phyloP scores from a whole-genome alignment of 35 echinoderm and acorn worm genomes.

The Apostichopus californicus region DNA sequence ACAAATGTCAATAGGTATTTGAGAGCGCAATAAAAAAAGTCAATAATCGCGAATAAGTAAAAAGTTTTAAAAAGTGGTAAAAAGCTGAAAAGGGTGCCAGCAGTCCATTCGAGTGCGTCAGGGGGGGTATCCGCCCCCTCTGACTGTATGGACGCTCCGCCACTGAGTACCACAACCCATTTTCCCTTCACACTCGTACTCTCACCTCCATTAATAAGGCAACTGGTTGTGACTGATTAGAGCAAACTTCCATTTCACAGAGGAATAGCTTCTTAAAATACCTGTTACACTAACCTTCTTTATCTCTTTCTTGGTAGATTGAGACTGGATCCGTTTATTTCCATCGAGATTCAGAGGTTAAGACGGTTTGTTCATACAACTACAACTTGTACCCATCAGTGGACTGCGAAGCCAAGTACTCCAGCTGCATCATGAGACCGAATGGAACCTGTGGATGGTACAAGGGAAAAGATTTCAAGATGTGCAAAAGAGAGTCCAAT shows the following conservation, averaged over 20 bases:
- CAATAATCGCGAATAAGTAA: no score
- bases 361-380: slow-evolving; percentile 82
- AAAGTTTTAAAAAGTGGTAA: no score
- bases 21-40: no score
- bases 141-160: no score
- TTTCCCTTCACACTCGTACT: background rate
- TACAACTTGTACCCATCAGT: slow-evolving; percentile 51
- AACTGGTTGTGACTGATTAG: no score
- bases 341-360: slow-evolving; percentile 64
- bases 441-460: slow-evolving; percentile 82
- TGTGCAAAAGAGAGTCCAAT: slow-evolving; percentile 11
- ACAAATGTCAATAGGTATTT: no score
- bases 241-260: no score
- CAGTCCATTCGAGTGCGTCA: no score
- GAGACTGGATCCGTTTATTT: slow-evolving; percentile 73
- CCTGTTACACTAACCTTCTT: background rate
- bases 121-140: no score
- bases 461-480: slow-evolving; percentile 56
- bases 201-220: background rate
- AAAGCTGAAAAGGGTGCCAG: no score
- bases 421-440: slow-evolving; percentile 69
- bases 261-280: background rate
- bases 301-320: slow-evolving; percentile 55
- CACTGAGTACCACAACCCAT: background rate
- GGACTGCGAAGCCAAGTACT: slow-evolving; percentile 80